A percentile compares a stretch with the other conserved stretches of the same genome.
Conservation (phyloP, 2,888 invertebrate species). For the Tridacna gigas region DNA sequence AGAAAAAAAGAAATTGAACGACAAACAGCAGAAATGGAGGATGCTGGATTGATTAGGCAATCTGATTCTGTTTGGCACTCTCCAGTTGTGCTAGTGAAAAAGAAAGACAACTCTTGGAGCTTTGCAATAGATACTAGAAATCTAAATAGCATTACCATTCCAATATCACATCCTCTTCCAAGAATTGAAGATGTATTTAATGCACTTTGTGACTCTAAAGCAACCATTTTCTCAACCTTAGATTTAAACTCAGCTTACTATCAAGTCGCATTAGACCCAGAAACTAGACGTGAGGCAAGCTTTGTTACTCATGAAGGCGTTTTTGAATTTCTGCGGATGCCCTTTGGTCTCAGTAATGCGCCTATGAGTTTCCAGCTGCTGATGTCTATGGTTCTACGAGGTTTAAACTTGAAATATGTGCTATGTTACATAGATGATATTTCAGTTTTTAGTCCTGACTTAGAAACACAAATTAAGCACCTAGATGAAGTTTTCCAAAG, state of each 20-base stretch:
- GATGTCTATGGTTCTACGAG: slow-evolving; percentile 61
- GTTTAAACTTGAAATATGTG: slow-evolving; percentile 40
- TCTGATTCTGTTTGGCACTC: slow-evolving; percentile 57
- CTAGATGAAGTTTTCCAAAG: slow-evolving; percentile 50
- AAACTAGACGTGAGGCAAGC: slow-evolving; percentile 59
- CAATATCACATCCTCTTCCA: slow-evolving; percentile 56
- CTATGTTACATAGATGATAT: slow-evolving; percentile 62
- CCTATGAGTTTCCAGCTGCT: slow-evolving; percentile 59
- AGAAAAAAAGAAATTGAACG: slow-evolving; percentile 51
- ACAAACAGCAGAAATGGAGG: slow-evolving; percentile 51
- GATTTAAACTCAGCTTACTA: slow-evolving; percentile 61
- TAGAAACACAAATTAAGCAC: slow-evolving; percentile 51
- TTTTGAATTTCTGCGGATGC: slow-evolving; percentile 52
- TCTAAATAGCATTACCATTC: slow-evolving; percentile 58
- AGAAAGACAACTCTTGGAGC: slow-evolving; percentile 50
- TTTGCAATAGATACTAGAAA: slow-evolving; percentile 53
- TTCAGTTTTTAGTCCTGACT: slow-evolving; percentile 41
- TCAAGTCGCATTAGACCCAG: slow-evolving; percentile 54
- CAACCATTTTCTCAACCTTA: slow-evolving; percentile 36
- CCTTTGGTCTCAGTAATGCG: slow-evolving; percentile 60
- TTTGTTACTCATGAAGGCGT: slow-evolving; percentile 60
- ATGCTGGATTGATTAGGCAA: slow-evolving; percentile 43
- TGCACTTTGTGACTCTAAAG: slow-evolving; percentile 53
- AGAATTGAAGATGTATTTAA: slow-evolving; percentile 59
- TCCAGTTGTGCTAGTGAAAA: slow-evolving; percentile 60